Conservation (phyloP, 1,140 invertebrate genomes). For the Andricus grossulariae region DNA sequence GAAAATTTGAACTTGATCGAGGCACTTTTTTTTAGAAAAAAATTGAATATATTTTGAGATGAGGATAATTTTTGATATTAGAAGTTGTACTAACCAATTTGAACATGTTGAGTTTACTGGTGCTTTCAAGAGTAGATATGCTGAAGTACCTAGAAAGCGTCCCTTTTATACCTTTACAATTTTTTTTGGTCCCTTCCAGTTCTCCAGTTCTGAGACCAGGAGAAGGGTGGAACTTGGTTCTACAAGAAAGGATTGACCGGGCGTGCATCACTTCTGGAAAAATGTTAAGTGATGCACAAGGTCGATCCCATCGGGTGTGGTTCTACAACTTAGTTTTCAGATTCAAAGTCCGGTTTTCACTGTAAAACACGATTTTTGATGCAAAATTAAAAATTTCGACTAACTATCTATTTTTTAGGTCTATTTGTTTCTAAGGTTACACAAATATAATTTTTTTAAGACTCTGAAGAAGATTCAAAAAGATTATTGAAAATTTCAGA, state of each 20-base stretch:
- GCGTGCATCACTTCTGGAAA: slow-evolving; percentile 20
- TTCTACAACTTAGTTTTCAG: slow-evolving; percentile 14
- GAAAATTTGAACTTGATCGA: too few species aligned
- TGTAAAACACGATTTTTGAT: too few species aligned
- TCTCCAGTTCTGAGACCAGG: neutral
- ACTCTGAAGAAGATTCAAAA: too few species aligned
- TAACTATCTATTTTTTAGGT: too few species aligned
- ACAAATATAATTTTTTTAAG: too few species aligned
- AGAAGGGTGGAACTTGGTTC: slow-evolving; percentile 26
- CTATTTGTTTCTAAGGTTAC: too few species aligned
- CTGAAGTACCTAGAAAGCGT: neutral
- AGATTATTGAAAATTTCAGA: too few species aligned
- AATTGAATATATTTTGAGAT: neutral
- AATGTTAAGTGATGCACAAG: slow-evolving; percentile 24
- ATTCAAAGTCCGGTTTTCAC: neutral
- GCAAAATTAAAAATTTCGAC: too few species aligned
- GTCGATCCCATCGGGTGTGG: neutral
- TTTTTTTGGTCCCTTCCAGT: slow-evolving; percentile 28
- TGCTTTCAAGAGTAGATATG: slow-evolving; percentile 36
- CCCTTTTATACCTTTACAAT: slow-evolving; percentile 40
- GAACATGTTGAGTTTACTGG: slow-evolving; percentile 60
- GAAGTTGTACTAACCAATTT: slow-evolving; percentile 64
- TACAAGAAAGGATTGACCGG: slow-evolving; percentile 24
- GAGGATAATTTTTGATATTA: neutral
- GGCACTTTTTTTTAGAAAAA: neutral